Conservation (phyloP, 2,113 vertebrate species). For the Equus quagga region DNA sequence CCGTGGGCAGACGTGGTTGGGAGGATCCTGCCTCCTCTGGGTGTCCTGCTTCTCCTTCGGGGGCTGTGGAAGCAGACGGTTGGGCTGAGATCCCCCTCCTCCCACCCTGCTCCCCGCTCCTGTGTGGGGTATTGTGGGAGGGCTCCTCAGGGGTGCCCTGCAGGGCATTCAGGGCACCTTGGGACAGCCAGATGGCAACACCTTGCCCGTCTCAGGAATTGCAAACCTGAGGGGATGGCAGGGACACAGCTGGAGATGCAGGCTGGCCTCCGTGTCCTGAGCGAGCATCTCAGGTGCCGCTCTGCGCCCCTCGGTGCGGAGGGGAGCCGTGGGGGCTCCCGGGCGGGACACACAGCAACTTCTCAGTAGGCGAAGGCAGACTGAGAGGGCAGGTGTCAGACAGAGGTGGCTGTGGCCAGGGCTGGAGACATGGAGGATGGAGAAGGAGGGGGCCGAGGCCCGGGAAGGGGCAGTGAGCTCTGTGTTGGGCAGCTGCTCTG, state of each 20-base stretch:
- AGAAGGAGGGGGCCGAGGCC: neutral
- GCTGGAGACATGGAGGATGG: accelerated
- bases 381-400: neutral
- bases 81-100: neutral
- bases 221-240: neutral
- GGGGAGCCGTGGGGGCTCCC: accelerated
- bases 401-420: accelerated
- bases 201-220: neutral
- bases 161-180: neutral
- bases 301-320: accelerated
- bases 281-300: accelerated
- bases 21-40: neutral
- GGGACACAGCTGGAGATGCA: accelerated
- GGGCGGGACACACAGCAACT: accelerated
- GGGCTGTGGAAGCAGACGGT: neutral
- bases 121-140: neutral
- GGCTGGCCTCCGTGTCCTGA: accelerated
- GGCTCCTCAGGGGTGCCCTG: neutral
- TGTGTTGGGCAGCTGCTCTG: accelerated
- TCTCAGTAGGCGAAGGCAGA: accelerated
- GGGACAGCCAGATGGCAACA: neutral
- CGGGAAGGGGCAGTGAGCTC: neutral
- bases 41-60: neutral
- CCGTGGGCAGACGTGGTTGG: accelerated
- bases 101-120: neutral